Conservation (phyloP, 2,797 vertebrate species). For the Parauchenoglanis ngamensis region DNA sequence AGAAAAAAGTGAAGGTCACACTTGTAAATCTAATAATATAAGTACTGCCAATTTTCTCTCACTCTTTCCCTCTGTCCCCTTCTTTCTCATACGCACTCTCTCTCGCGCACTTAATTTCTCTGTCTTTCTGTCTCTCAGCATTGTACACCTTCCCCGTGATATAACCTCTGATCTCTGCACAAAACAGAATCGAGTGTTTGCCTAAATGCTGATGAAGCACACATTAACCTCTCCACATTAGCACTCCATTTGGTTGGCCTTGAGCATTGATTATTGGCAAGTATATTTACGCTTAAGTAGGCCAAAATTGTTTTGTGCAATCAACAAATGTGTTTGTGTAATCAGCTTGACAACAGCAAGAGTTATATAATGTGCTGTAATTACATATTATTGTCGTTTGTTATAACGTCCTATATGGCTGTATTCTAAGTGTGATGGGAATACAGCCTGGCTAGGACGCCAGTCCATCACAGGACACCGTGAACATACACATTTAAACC, state of each 20-base stretch:
- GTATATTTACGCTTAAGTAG: conserved; percentile 23
- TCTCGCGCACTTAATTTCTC: not conserved
- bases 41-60: conserved; percentile 3
- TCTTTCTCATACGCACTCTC: not conserved
- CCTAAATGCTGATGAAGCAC: conserved; percentile 17
- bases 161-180: conserved; percentile 20
- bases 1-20: conserved; percentile 46
- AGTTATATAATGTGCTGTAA: not conserved
- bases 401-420: not conserved
- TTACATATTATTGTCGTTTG: not conserved
- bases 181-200: conserved; percentile 41
- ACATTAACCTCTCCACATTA: conserved; percentile 44
- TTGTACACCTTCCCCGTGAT: conserved; percentile 1
- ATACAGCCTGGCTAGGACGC: not conserved
- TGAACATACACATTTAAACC: not conserved
- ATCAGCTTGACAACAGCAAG: conserved; percentile 4
- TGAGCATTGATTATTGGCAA: conserved; percentile 46
- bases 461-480: not conserved
- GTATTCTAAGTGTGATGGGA: not conserved
- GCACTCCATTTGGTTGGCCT: conserved; percentile 28
- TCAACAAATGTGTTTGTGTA: conserved; percentile 21
- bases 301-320: conserved; percentile 2
- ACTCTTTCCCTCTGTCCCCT: not conserved
- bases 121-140: not conserved
- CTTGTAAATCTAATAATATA: conserved; percentile 41